Percentiles rank a stretch among this genome's conserved stretches.
Conservation (phyloP, 2,888 invertebrate genomes). For the Lycaena phlaeas region DNA sequence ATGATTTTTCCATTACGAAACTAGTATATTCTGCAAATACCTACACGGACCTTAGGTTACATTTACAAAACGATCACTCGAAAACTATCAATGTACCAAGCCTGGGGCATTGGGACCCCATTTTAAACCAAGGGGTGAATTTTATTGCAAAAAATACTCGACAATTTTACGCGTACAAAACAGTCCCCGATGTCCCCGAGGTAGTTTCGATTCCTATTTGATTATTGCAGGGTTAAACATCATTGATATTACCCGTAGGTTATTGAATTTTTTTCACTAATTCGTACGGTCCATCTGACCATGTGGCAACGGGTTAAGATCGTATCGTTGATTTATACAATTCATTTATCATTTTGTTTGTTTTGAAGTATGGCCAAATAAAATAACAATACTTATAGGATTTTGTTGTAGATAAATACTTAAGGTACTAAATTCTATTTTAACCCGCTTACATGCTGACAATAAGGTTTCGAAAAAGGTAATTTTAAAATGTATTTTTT, state of each 20-base stretch:
- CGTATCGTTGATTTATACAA: slow-evolving; percentile 41
- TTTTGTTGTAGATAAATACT: too few relatives aligned
- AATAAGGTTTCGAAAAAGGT: too few relatives aligned
- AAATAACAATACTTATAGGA: too few relatives aligned
- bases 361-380: too few relatives aligned
- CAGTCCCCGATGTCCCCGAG: slow-evolving; percentile 62
- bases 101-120: slow-evolving; percentile 28
- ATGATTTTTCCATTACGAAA: too few relatives aligned
- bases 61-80: slow-evolving; percentile 16
- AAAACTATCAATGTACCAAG: slow-evolving; percentile 19
- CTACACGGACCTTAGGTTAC: slow-evolving; percentile 6
- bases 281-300: slow-evolving; percentile 55
- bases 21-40: not conserved
- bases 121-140: slow-evolving; percentile 50
- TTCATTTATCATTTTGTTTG: too few relatives aligned
- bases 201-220: slow-evolving; percentile 68
- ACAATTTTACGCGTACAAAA: slow-evolving; percentile 59
- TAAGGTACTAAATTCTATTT: too few relatives aligned
- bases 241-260: slow-evolving; percentile 69
- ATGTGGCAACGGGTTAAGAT: slow-evolving; percentile 39
- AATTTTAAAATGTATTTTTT: too few relatives aligned
- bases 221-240: slow-evolving; percentile 73
- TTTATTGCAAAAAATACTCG: slow-evolving; percentile 60
- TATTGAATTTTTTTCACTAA: slow-evolving; percentile 64
- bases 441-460: too few relatives aligned